Conservation (phyloP, 2,797 vertebrate species). For the Eulemur coronatus region DNA sequence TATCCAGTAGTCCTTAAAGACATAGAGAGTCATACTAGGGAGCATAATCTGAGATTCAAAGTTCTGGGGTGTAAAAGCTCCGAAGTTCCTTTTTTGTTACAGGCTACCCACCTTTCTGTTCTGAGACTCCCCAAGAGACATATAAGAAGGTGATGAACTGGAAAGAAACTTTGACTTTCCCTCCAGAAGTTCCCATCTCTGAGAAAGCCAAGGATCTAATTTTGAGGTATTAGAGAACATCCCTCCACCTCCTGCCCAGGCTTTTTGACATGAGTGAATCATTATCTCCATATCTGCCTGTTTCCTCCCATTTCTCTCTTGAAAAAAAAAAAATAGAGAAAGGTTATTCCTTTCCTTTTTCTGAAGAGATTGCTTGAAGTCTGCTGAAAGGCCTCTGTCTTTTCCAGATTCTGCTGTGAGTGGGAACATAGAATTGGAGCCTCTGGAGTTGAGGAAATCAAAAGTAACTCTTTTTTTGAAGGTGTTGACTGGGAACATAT, state of each 20-base stretch:
- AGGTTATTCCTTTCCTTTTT: not conserved
- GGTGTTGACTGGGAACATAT: slow-evolving; percentile 99
- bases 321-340: not conserved
- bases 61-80: not conserved
- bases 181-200: slow-evolving; percentile 98
- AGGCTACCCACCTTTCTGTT: slow-evolving; percentile 99
- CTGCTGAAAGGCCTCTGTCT: slow-evolving; percentile 74
- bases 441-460: slow-evolving; percentile 94
- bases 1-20: not conserved
- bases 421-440: slow-evolving; percentile 95
- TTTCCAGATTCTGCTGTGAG: slow-evolving; percentile 96
- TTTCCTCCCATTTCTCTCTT: not conserved
- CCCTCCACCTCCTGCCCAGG: not conserved
- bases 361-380: not conserved
- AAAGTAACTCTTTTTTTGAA: slow-evolving; percentile 97
- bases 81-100: slow-evolving; percentile 55
- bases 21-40: not conserved
- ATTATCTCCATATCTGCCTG: not conserved
- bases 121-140: slow-evolving; percentile 98
- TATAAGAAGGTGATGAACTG: slow-evolving; percentile 99
- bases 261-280: not conserved
- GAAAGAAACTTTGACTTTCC: slow-evolving; percentile 97
- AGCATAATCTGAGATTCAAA: not conserved
- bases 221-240: slow-evolving; percentile 88
- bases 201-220: slow-evolving; percentile 99